Evolutionary conservation across 2,888 invertebrate genomes (phyloP).

Genomic region (Hoplodrina blanda): DNA sequence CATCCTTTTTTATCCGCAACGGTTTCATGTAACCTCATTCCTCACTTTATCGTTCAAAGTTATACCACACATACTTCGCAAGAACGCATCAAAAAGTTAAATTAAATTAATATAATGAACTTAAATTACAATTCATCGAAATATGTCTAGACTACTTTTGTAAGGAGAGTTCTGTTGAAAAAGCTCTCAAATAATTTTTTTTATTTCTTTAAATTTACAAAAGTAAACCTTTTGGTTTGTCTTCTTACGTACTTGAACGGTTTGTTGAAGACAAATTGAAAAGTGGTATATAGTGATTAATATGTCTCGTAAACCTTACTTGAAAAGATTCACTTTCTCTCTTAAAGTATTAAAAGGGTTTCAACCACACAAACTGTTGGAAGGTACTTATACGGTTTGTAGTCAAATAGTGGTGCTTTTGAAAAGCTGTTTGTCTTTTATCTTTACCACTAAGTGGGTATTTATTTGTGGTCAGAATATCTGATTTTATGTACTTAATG

Average conservation of each 20-base stretch:
- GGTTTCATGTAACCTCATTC: no score
- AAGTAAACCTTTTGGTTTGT: conserved; percentile 17
- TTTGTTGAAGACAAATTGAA: conserved; percentile 53
- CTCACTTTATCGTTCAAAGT: no score
- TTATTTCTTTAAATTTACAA: no score
- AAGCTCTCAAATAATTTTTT: no score
- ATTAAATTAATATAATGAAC: no score
- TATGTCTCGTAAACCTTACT: conserved; percentile 14
- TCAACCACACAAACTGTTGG: background rate
- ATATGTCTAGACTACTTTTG: no score
- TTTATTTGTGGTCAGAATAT: background rate
- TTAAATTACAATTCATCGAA: no score
- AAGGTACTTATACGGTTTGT: background rate
- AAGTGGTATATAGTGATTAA: conserved; percentile 45
- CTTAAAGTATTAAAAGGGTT: conserved; percentile 16
- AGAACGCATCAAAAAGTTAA: no score
- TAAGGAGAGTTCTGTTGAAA: no score
- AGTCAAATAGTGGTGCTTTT: background rate
- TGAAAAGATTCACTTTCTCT: conserved; percentile 2
- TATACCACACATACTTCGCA: no score
- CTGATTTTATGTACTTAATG: background rate
- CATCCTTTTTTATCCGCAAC: no score
- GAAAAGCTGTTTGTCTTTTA: background rate
- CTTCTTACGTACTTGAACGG: background rate
- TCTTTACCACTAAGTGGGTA: background rate